phyloP scores from a whole-genome alignment of 2,888 invertebrate genomes.

The Pediacus dermestoides region DNA sequence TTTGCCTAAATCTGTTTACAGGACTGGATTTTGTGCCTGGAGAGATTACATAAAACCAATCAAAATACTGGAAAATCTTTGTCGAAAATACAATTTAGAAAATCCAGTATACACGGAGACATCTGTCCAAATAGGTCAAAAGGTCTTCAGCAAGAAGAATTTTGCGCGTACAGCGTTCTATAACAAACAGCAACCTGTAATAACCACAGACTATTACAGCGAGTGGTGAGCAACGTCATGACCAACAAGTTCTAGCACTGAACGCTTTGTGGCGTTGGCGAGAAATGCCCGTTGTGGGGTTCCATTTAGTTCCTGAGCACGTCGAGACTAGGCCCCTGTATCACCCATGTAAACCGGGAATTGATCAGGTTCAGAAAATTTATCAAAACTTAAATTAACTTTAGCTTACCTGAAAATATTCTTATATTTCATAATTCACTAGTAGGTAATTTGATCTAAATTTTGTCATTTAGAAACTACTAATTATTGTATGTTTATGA shows the following conservation, averaged over 20 bases:
- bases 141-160: constrained; percentile 35
- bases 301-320: constrained; percentile 82
- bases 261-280: constrained; percentile 71
- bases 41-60: constrained; percentile 70
- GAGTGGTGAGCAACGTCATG: constrained; percentile 42
- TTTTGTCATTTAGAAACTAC: no score
- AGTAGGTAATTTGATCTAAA: no score
- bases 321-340: constrained; percentile 83
- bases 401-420: no score
- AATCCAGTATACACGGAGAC: constrained; percentile 53
- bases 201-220: constrained; percentile 29
- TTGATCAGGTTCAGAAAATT: constrained; percentile 68
- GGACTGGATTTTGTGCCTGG: constrained; percentile 72
- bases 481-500: background rate
- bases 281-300: constrained; percentile 73
- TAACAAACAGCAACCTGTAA: constrained; percentile 8
- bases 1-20: constrained; percentile 29
- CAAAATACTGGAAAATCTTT: constrained; percentile 67
- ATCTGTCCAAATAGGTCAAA: constrained; percentile 55
- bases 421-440: no score
- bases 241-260: constrained; percentile 74
- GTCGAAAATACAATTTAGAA: constrained; percentile 62
- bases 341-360: constrained; percentile 67
- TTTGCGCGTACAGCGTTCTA: constrained; percentile 23
- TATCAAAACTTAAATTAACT: background rate